Percentiles rank a stretch among this genome's conserved stretches.
Evolutionary conservation across 2,888 invertebrate species (phyloP).

Genomic region (Zygogramma bicolorata): DNA sequence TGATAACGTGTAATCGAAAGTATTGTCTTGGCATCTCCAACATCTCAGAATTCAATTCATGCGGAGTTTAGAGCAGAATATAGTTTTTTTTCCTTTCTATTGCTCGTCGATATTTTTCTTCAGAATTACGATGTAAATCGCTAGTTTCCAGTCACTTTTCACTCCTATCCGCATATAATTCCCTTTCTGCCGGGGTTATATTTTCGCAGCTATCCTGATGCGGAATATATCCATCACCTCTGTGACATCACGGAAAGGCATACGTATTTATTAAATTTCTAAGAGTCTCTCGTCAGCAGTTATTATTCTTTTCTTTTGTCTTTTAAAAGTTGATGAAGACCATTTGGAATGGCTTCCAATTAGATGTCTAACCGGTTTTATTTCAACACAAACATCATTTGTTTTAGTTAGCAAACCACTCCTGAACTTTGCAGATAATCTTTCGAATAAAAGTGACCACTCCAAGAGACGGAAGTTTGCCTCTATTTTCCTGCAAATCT

Average conservation of each 20-base stretch:
- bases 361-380: conserved; percentile 29
- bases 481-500: not conserved
- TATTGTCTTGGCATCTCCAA: no score
- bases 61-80: no score
- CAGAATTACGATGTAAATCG: no score
- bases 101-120: no score
- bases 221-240: not conserved
- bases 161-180: no score
- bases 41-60: no score
- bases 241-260: not conserved
- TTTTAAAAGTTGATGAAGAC: conserved; percentile 24
- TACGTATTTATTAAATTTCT: conserved; percentile 5
- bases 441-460: conserved; percentile 3
- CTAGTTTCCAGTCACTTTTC: no score
- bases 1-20: no score
- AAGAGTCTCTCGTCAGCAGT: not conserved
- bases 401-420: conserved; percentile 41
- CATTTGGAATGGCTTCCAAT: conserved; percentile 30
- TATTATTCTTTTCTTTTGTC: conserved; percentile 30
- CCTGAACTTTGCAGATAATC: conserved; percentile 23
- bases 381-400: conserved; percentile 39
- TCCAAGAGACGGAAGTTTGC: not conserved
- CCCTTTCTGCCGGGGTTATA: no score
- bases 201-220: not conserved
- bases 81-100: no score